A percentile compares a stretch with the other conserved stretches of the same genome.
phyloP scores from a whole-genome alignment of 2,797 vertebrate species.

The Eupleurogrammus muticus region DNA sequence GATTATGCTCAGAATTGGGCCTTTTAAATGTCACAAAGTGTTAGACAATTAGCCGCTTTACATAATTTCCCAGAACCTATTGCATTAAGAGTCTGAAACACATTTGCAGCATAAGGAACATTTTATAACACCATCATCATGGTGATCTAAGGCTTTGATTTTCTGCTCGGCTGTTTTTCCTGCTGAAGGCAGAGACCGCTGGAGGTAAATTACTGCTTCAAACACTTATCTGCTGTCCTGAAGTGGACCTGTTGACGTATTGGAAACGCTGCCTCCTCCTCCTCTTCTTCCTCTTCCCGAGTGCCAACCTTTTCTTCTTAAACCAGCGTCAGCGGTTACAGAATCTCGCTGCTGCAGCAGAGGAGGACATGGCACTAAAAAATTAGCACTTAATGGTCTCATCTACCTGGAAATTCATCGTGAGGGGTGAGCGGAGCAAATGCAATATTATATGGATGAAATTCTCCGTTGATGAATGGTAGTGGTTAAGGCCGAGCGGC shows the following conservation, averaged over 20 bases:
- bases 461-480: constrained; percentile 33
- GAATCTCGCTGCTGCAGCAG: constrained; percentile 9
- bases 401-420: constrained; percentile 45
- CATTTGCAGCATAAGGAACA: background rate
- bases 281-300: constrained; percentile 4
- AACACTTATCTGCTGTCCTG: background rate
- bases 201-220: background rate
- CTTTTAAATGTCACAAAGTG: background rate
- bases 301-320: background rate
- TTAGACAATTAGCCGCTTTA: constrained; percentile 10
- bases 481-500: background rate
- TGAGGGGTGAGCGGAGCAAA: constrained; percentile 22
- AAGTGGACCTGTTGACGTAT: background rate
- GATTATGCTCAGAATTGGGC: background rate
- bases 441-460: constrained; percentile 47
- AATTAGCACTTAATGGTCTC: constrained; percentile 38
- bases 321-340: background rate
- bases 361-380: constrained; percentile 28
- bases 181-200: background rate
- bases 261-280: background rate
- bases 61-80: constrained; percentile 2
- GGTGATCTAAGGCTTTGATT: background rate
- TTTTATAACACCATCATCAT: constrained; percentile 3
- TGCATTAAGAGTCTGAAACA: background rate
- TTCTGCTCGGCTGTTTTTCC: background rate